Base-by-base conservation (phyloP, 2,888 invertebrate species). In the Steinernema hermaphroditum region DNA sequence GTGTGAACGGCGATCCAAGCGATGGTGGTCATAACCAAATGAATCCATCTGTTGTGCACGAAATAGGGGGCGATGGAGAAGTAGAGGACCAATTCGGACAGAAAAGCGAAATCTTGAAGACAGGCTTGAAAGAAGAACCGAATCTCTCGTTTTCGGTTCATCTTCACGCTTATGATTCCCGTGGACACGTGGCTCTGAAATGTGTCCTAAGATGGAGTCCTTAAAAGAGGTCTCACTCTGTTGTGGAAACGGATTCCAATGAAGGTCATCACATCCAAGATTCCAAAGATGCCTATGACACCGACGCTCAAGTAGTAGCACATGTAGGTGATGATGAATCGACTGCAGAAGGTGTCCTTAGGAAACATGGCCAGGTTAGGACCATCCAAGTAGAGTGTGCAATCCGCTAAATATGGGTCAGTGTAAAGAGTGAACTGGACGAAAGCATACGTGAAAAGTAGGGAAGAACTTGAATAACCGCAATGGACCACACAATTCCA, bases 121-220 rank as follows among this genome's bases (percentile, higher is more conserved):
- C 54, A 54, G 27, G 54, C 54, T 22, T 54, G 54, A 27, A 54
- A 54, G 54, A 54, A 54, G 54, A 54, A 54, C 24, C 54, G 54
- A 16, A 54, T 54, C 27, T 54, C 54, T 12, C 54, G 54, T 8
- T 27, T 54, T 54, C 27, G 54, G n/a, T 54, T 54, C 24, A 27
- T 12, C 27, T 54, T 54, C 2, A 6, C 12, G 27, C 12, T 54
- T 22, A 22, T 54, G 27, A 22, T 27, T 12, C 24, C 54, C 1
- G 54, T 54, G 24, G 54, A 6, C 4, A 54, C 27, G 54, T 22
- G 54, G 27, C 27, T 54, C 54, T 54, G 16, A 49, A 49, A n/a
- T n/a, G n/a, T n/a, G n/a, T n/a, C n/a, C n/a, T n/a, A n/a, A n/a
- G n/a, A n/a, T n/a, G n/a, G n/a, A n/a, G n/a, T n/a, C n/a, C n/a